These are phyloP conservation scores for Panagrolaimus sp. DNA, from an alignment of 1,140 invertebrate species.

Conservation along the genomic window DNA sequence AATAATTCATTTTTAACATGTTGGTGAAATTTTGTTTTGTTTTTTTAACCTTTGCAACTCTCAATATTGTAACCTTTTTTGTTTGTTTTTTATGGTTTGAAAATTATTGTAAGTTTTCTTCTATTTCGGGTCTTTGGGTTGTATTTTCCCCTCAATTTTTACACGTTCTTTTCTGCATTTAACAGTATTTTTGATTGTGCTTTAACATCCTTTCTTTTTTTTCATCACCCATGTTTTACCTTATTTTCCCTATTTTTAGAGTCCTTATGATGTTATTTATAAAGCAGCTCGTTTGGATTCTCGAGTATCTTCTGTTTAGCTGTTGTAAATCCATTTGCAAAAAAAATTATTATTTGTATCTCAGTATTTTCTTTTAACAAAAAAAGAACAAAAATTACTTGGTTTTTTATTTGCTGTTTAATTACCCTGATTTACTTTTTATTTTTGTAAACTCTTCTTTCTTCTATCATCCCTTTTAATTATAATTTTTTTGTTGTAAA, in stretches of 20 bases:
- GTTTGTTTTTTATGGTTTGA: too few relatives aligned
- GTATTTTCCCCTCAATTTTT: too few relatives aligned
- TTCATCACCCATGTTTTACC: background rate
- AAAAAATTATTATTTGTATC: background rate
- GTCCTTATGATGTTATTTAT: slow-evolving; percentile 6
- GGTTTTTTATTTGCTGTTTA: too few relatives aligned
- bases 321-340: slow-evolving; percentile 16
- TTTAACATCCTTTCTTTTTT: background rate
- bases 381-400: slow-evolving; percentile 13
- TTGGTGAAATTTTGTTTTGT: background rate
- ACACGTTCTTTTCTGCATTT: background rate
- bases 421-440: background rate
- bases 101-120: too few relatives aligned
- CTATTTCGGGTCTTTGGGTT: too few relatives aligned
- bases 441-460: background rate
- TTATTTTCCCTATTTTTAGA: slow-evolving; percentile 13
- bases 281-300: slow-evolving; percentile 19
- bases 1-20: slow-evolving; percentile 1
- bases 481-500: too few relatives aligned
- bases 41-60: background rate
- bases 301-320: slow-evolving; percentile 39
- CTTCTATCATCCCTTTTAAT: too few relatives aligned
- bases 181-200: slow-evolving; percentile 13
- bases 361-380: slow-evolving; percentile 18
- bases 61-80: too few relatives aligned